Base-by-base conservation (phyloP, 2,888 invertebrate genomes). In the Cryptosula pallasiana region DNA sequence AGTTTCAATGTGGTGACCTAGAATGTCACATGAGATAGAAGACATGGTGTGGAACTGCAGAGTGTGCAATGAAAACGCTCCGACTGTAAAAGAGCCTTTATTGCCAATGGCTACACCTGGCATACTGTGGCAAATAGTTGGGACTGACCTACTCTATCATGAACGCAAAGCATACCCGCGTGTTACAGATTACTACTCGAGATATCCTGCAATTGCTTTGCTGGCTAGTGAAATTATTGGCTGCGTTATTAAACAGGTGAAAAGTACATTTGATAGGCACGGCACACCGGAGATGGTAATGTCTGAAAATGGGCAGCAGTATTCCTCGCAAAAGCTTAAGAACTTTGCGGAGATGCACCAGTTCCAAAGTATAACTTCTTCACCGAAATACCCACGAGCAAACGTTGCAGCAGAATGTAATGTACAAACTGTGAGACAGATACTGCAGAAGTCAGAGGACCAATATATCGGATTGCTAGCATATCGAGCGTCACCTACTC, bases 131-230 rank as follows among this genome's bases (percentile, higher is more conserved):
- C 69, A 73, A 29, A 54, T 27, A 34, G 69, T 72, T 9, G 69
- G 32, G 3, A 69, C 35, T n/a, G 69, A 73, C 29, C 23, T 71
- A 16, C 69, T 71, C 25, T 23, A 36, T 9, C 69, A n/a, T n/a
- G 63, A 73, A 27, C 54, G 55, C 20, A 20, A 32, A 25, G 32
- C 1, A 0, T 74, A 73, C 34, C 71, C 72, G 1, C 25, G 63
- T 9, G 35, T 69, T 1, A 55, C 73, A 23, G 74, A 74, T 25
- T 74, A 71, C 9, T 72, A 27, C 36, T 73, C 71, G 0, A 36
- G 72, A 9, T 73, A 32, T 29, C 32, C 71, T 13, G 73, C 72
- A 55, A 58, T 73, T 3, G 71, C 71, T 25, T 25, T 27, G 1
- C 45, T 73, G 45, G 2, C 45, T 13, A 45, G 45, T 45, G 45